A percentile compares a stretch with the other conserved stretches of the same genome.
Conservation (phyloP, 2,113 vertebrate genomes). For the Taurulus bubalis region DNA sequence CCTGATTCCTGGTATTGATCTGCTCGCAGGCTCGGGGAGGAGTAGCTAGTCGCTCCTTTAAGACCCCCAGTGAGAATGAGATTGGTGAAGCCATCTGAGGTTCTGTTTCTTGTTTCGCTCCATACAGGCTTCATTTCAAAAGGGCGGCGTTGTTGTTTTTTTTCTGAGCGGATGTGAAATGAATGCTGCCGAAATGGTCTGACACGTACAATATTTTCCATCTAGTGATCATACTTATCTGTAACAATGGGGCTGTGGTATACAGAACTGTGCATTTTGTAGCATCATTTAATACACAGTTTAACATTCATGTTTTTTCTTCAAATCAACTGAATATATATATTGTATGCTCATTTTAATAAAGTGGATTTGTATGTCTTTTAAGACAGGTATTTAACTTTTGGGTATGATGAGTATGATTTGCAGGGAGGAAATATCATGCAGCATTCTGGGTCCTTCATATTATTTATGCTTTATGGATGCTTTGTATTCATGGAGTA, state of each 20-base stretch:
- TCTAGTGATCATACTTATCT: constrained; percentile 46
- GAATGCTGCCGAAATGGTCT: constrained; percentile 57
- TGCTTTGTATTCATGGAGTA: constrained; percentile 16
- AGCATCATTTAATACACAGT: constrained; percentile 6
- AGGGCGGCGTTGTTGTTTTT: constrained; percentile 14
- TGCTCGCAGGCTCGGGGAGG: constrained; percentile 61
- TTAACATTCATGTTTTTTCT: neutral
- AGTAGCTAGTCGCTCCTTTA: constrained; percentile 65
- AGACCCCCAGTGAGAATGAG: constrained; percentile 80
- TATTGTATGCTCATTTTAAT: neutral
- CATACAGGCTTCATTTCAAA: constrained; percentile 60
- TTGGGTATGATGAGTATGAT: neutral
- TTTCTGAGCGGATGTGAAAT: constrained; percentile 65
- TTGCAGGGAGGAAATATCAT: constrained; percentile 5
- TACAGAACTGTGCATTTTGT: constrained; percentile 26
- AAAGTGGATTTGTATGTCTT: neutral
- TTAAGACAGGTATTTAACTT: constrained; percentile 2
- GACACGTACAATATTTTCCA: constrained; percentile 52
- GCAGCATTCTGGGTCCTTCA: constrained; percentile 14
- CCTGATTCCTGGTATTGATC: constrained; percentile 86
- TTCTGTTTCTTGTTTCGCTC: constrained; percentile 71
- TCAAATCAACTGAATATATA: neutral
- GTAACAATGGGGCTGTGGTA: constrained; percentile 14
- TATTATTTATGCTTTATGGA: constrained; percentile 33
- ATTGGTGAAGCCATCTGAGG: constrained; percentile 74